Evolutionary conservation across 1,140 invertebrate species (phyloP), one percentile per base, ranked within the genome.

Genomic region (Micrasema longulum): DNA sequence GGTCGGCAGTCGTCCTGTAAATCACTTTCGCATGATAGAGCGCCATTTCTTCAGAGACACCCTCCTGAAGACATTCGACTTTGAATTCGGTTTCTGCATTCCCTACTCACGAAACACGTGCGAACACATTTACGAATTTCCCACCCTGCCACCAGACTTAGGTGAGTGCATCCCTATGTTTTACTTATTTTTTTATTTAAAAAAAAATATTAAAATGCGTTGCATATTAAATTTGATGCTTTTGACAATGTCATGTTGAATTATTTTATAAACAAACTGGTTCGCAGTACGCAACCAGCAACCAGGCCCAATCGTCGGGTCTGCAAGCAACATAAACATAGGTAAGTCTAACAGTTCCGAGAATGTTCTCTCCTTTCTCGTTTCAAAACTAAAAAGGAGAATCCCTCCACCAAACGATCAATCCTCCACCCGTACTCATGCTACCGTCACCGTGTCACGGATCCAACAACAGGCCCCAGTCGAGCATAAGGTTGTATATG

Each of bases 61-160:
- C 68, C 83, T 98, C 48, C 87, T 99, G 10, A 99, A 99, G 85
- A 97, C 95, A n/a, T 99, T 99, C 86, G 97, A 99, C 82, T 99
- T 99, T 89, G 96, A 99, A 82, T 99, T 99, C 89, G 97, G 97
- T 48, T 99, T 98, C 83, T 99, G 97, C 80, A 99, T 99, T 85
- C 97, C 26, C 3, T 95, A 97, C 81, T 98, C 96, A 73, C 92
- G 92, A 78, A 99, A 99, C 81, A 97, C 97, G 4, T 98, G 97
- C 82, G 97, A 99, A 87, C 97, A 99, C 83, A 99, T 99, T 84
- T 99, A 99, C 84, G 96, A 99, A 84, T 99, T 99, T 88, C 97
- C 97, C 41, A 88, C 91, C 55, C 85, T 99, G 73, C 90, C 92
- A 76, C 85, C 90, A 50, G 92, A 96, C 80, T 85, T 97, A 79